Percentiles rank a stretch among this genome's conserved stretches.
phyloP scores from a whole-genome alignment of 2,797 vertebrate genomes.

The Craterocephalus amniculus region DNA sequence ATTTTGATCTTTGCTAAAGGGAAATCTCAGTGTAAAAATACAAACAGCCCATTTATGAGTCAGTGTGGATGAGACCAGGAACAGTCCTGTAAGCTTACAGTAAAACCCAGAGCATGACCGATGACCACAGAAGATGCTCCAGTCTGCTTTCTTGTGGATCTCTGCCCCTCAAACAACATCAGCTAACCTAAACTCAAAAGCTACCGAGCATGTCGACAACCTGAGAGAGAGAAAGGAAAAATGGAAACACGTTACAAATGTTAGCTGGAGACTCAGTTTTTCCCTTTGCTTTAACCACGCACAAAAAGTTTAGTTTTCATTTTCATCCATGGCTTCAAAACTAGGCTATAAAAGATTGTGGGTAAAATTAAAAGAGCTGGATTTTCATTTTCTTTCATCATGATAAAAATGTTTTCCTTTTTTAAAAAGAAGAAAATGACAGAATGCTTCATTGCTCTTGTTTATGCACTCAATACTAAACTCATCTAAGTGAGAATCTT shows the following conservation, averaged over 20 bases:
- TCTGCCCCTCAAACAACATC: constrained; percentile 9
- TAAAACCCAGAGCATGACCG: constrained; percentile 23
- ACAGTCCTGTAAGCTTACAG: constrained; percentile 22
- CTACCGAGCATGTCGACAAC: constrained; percentile 8
- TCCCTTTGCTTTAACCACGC: constrained; percentile 5
- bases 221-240: background rate
- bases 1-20: constrained; percentile 29
- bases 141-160: constrained; percentile 22
- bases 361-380: constrained; percentile 12
- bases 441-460: constrained; percentile 16
- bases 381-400: background rate
- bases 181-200: constrained; percentile 15
- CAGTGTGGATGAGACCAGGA: constrained; percentile 9
- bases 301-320: constrained; percentile 30
- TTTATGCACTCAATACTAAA: constrained; percentile 21
- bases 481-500: constrained; percentile 15
- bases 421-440: constrained; percentile 19
- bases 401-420: constrained; percentile 29
- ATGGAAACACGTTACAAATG: constrained; percentile 15
- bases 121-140: constrained; percentile 11
- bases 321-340: constrained; percentile 42
- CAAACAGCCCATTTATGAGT: background rate
- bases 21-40: constrained; percentile 2
- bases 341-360: constrained; percentile 3
- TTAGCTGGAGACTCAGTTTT: constrained; percentile 23